Evolutionary conservation across 2,113 vertebrate genomes (phyloP).

Genomic region (Silurus asotus): DNA sequence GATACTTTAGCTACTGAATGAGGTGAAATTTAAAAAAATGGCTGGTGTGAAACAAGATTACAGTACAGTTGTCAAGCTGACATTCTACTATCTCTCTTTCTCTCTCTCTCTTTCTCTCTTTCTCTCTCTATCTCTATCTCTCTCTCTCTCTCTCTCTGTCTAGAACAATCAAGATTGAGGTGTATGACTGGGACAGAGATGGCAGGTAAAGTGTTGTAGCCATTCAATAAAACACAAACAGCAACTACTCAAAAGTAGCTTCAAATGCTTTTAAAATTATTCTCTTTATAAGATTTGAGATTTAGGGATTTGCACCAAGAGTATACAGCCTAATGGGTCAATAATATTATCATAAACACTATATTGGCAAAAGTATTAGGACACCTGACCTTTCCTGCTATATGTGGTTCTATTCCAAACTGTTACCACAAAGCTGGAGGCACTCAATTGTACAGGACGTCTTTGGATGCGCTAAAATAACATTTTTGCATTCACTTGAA

Average conservation of each 20-base stretch:
- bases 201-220: constrained; percentile 77
- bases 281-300: neutral
- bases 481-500: no score
- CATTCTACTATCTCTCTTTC: neutral
- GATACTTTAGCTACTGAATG: constrained; percentile 28
- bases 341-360: neutral
- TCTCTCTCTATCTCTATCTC: constrained; percentile 7
- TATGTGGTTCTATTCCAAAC: no score
- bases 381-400: no score
- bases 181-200: constrained; percentile 93
- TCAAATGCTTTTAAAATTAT: neutral
- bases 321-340: neutral
- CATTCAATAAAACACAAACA: neutral
- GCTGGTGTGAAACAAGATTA: constrained; percentile 28
- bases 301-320: neutral
- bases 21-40: neutral
- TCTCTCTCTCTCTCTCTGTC: constrained; percentile 41
- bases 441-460: no score
- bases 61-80: constrained; percentile 12
- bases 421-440: no score
- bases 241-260: neutral
- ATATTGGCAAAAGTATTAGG: no score
- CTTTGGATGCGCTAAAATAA: no score
- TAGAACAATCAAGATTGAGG: constrained; percentile 93
- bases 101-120: neutral